A percentile compares a stretch with the other conserved stretches of the same genome.
These are phyloP conservation scores for Pseudoips prasinana DNA, from an alignment of 2,888 invertebrate genomes.

Conservation along the genomic window DNA sequence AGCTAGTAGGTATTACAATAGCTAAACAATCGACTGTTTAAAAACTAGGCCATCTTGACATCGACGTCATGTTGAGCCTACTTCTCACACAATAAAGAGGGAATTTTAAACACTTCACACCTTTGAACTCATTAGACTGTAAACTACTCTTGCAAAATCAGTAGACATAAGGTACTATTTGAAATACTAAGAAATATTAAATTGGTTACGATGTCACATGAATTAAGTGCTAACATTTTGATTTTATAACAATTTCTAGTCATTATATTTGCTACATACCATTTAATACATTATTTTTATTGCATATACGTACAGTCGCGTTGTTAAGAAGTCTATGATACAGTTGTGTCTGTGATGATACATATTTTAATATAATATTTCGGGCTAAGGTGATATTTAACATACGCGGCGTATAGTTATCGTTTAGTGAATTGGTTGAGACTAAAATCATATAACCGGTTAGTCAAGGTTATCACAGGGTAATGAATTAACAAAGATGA, in stretches of 20 bases:
- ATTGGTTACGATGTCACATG: constrained; percentile 18
- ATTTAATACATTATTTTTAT: constrained; percentile 41
- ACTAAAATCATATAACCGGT: constrained; percentile 37
- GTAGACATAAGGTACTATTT: constrained; percentile 10
- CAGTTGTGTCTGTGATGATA: too few species aligned
- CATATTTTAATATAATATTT: not conserved
- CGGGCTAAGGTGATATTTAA: not conserved
- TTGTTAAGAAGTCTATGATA: constrained; percentile 1
- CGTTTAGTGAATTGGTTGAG: constrained; percentile 21
- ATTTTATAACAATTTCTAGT: constrained; percentile 61
- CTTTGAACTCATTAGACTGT: constrained; percentile 20
- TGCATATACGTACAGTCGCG: constrained; percentile 17
- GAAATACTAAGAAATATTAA: constrained; percentile 6
- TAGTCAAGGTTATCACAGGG: constrained; percentile 67
- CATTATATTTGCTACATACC: constrained; percentile 59
- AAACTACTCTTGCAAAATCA: constrained; percentile 11
- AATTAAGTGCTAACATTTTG: constrained; percentile 31
- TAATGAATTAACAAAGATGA: constrained; percentile 44
- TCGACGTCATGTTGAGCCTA: not conserved
- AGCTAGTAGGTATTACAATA: constrained; percentile 15
- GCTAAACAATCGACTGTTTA: constrained; percentile 40
- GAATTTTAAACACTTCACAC: constrained; percentile 15
- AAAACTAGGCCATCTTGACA: constrained; percentile 35
- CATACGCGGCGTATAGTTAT: constrained; percentile 6
- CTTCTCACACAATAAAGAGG: constrained; percentile 18